Evolutionary conservation across 2,797 vertebrate genomes (phyloP), one percentile per base, ranked within the genome.

Genomic region (Pseudochromis fuscus): DNA sequence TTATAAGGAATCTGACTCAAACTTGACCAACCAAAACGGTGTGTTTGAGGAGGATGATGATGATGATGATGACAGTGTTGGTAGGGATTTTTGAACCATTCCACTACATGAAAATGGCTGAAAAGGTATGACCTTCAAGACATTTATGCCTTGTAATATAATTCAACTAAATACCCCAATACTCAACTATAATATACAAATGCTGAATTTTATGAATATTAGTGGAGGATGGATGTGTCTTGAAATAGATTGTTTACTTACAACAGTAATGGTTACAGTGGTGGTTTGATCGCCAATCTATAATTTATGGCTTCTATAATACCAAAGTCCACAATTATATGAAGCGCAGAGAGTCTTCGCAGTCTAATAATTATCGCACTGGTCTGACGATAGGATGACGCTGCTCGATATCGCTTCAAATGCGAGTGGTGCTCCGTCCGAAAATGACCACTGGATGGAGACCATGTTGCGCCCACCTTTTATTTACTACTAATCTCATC

Each of bases 401-500:
- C 33, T 37, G 35, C 12, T 15, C 19, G 44, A 10, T 45, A 12
- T 12, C 23, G 44, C 42, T 21, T 6, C n/a, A 1, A 4, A 46
- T 28, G 3, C 38, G 12, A n/a, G 7, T 44, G 51, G 15, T 4
- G 72, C 44, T 30, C 40, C 4, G 7, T 2, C 16, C 40, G 44
- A 11, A 52, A 25, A 13, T 51, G 63, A 12, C 55, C 71, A 19
- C 60, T 67, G 57, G 65, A 38, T 59, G 51, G 67, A 71, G 45
- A 48, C 31, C 61, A 24, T 33, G 37, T 37, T 70, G 72, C n/a
- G 42, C 33, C 44, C 74, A 63, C 67, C 64, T 78, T 75, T 63
- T 62, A 77, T 67, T 72, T 69, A 51, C 52, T 53, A 37, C 72
- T 87, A 88, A 86, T 83, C 83, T 42, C 30, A 27, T 63, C 69